Percentiles rank a stretch among this genome's conserved stretches.
These are phyloP conservation scores for Volucella bombylans DNA, from an alignment of 2,888 invertebrate species.

Conservation along the genomic window DNA sequence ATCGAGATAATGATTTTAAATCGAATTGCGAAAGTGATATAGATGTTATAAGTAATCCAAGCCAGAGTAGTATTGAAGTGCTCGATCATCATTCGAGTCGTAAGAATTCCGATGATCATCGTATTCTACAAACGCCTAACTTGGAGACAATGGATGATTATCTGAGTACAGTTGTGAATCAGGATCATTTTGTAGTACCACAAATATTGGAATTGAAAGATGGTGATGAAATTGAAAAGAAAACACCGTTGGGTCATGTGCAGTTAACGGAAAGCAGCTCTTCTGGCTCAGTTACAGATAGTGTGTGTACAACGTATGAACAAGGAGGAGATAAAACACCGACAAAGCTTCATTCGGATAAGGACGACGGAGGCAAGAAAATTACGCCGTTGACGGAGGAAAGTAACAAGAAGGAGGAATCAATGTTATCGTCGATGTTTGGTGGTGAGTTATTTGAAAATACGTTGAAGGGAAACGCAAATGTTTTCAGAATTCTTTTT, in stretches of 20 bases:
- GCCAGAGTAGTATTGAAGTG: constrained; percentile 88
- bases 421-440: constrained; percentile 80
- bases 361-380: constrained; percentile 31
- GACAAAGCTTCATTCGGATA: constrained; percentile 9
- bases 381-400: constrained; percentile 37
- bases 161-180: constrained; percentile 19
- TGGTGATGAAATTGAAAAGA: constrained; percentile 27
- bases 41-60: constrained; percentile 88
- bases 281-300: constrained; percentile 86
- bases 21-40: constrained; percentile 86
- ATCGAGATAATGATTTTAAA: constrained; percentile 79
- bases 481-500: not conserved
- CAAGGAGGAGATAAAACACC: constrained; percentile 76
- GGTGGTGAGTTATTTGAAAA: constrained; percentile 81
- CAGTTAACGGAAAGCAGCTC: constrained; percentile 86
- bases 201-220: constrained; percentile 32
- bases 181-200: constrained; percentile 4
- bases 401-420: constrained; percentile 76
- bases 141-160: constrained; percentile 83
- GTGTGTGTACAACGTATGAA: constrained; percentile 85
- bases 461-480: no score
- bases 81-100: constrained; percentile 82
- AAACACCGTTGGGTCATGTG: constrained; percentile 76
- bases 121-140: constrained; percentile 81
- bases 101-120: constrained; percentile 83